These are phyloP conservation scores for Clivina fossor DNA, from an alignment of 2,888 invertebrate species.

Conservation along the genomic window DNA sequence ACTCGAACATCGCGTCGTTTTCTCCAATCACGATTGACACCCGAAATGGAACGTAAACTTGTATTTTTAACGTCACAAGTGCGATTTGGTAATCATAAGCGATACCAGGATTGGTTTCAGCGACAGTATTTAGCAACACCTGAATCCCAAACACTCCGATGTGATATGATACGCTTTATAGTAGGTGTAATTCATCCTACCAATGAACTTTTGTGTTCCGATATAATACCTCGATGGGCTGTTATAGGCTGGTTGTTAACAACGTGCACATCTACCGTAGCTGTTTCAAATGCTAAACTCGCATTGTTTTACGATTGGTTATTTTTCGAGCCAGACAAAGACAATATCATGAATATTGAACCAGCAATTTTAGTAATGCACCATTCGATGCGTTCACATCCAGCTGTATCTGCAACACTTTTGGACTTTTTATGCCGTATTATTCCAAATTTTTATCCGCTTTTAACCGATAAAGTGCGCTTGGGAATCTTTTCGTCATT, in stretches of 20 bases:
- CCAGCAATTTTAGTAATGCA: constrained; percentile 93
- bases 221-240: constrained; percentile 93
- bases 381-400: constrained; percentile 89
- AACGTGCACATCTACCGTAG: constrained; percentile 86
- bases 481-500: constrained; percentile 81
- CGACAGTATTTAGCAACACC: constrained; percentile 87
- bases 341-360: constrained; percentile 95
- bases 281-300: constrained; percentile 87
- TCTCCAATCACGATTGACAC: constrained; percentile 81
- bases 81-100: constrained; percentile 86
- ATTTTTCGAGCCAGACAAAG: constrained; percentile 85
- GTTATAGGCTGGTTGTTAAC: constrained; percentile 92
- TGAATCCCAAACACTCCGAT: constrained; percentile 86
- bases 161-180: constrained; percentile 91
- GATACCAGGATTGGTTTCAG: constrained; percentile 95
- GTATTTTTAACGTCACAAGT: constrained; percentile 84
- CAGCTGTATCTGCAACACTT: constrained; percentile 85
- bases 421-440: constrained; percentile 91
- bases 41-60: constrained; percentile 91
- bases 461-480: constrained; percentile 75
- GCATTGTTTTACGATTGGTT: constrained; percentile 94
- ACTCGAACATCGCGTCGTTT: constrained; percentile 85
- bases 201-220: constrained; percentile 89
- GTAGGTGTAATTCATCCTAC: constrained; percentile 93
- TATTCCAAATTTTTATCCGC: constrained; percentile 83